phyloP scores from a whole-genome alignment of 2,888 invertebrate genomes.

The Trissolcus brochymenae region DNA sequence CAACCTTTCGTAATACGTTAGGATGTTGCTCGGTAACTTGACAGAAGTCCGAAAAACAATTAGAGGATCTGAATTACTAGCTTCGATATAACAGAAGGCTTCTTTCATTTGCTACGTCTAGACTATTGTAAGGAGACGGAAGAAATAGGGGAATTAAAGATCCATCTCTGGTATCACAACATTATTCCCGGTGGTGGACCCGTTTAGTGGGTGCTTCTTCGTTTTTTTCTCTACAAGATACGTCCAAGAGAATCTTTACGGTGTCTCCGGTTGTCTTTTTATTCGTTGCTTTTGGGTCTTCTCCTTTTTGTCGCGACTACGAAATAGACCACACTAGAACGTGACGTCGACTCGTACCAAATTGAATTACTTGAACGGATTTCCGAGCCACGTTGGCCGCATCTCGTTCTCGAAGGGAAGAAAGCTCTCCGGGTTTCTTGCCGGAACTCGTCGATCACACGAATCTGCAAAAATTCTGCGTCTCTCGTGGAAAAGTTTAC shows the following conservation, averaged over 20 bases:
- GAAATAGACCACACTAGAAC: slow-evolving; percentile 53
- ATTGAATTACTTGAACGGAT: slow-evolving; percentile 52
- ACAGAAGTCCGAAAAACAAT: too few relatives aligned
- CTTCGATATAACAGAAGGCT: slow-evolving; percentile 45
- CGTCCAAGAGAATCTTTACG: slow-evolving; percentile 45
- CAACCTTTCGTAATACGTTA: too few relatives aligned
- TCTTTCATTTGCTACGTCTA: slow-evolving; percentile 50
- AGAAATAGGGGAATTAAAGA: slow-evolving; percentile 45
- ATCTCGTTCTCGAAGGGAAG: slow-evolving; percentile 22
- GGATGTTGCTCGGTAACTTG: too few relatives aligned
- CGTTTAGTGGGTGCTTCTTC: slow-evolving; percentile 38
- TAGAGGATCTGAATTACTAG: slow-evolving; percentile 12
- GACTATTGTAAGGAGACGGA: slow-evolving; percentile 29
- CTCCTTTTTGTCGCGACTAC: slow-evolving; percentile 38
- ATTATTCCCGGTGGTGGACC: slow-evolving; percentile 49
- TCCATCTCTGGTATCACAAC: slow-evolving; percentile 43
- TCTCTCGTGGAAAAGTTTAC: too few relatives aligned
- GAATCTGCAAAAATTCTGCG: slow-evolving; percentile 6
- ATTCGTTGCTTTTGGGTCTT: slow-evolving; percentile 24
- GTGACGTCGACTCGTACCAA: slow-evolving; percentile 47
- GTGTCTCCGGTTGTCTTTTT: slow-evolving; percentile 48
- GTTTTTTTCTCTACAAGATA: slow-evolving; percentile 38
- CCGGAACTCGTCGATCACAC: neutral
- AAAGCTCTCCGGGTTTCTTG: slow-evolving; percentile 7
- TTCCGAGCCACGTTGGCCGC: slow-evolving; percentile 39